A percentile compares a stretch with the other conserved stretches of the same genome.
Evolutionary conservation across 2,888 invertebrate genomes (phyloP).

Genomic region (Rhamphomyia laevipes): DNA sequence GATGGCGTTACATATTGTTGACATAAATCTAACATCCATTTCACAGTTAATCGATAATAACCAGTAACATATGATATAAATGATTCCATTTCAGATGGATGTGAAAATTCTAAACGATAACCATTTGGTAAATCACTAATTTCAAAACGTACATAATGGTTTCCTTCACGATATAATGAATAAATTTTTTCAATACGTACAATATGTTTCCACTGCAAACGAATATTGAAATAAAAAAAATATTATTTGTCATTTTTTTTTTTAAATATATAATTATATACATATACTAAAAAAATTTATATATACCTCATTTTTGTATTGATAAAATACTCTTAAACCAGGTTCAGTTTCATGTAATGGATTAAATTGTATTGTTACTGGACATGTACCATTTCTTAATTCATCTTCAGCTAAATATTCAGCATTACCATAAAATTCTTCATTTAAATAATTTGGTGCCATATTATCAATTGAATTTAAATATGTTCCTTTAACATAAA

Average conservation of each 20-base stretch:
- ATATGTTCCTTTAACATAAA: conserved; percentile 63
- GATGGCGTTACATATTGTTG: conserved; percentile 71
- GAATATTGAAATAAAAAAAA: background rate
- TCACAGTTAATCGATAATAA: conserved; percentile 74
- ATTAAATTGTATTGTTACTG: conserved; percentile 50
- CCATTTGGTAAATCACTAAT: conserved; percentile 42
- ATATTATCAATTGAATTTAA: conserved; percentile 67
- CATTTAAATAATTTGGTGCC: conserved; percentile 71
- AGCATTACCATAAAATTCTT: conserved; percentile 50
- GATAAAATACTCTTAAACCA: conserved; percentile 53
- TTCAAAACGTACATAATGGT: conserved; percentile 58
- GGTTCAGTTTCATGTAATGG: conserved; percentile 49
- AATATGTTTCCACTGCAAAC: conserved; percentile 54
- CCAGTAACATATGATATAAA: conserved; percentile 76
- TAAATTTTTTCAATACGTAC: conserved; percentile 76
- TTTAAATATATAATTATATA: background rate
- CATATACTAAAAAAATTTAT: background rate
- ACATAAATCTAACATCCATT: conserved; percentile 86
- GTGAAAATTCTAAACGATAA: conserved; percentile 29
- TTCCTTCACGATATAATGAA: conserved; percentile 62
- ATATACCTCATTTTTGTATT: conserved; percentile 48
- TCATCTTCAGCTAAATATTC: conserved; percentile 43
- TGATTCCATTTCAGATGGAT: conserved; percentile 45
- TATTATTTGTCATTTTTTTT: too few relatives aligned
- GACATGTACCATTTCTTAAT: conserved; percentile 54